Conservation (phyloP, 2,113 vertebrate genomes). For the Thalassarche chlororhynchos region DNA sequence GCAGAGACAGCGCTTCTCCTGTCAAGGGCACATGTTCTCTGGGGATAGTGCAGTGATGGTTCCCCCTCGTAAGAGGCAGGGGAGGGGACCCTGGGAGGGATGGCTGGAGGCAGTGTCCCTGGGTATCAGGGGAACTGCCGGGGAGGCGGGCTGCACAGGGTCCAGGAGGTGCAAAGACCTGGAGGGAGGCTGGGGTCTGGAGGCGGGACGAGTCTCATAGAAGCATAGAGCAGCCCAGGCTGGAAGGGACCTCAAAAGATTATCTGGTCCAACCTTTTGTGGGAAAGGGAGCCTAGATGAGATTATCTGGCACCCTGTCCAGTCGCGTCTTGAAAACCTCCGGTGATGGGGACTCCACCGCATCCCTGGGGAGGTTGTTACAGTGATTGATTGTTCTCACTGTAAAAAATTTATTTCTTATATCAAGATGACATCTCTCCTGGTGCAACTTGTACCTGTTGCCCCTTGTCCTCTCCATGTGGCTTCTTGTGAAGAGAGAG, state of each 20-base stretch:
- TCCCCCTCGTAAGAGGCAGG: background rate
- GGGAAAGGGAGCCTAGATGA: background rate
- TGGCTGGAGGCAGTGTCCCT: background rate
- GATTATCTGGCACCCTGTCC: background rate
- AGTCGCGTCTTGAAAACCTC: background rate
- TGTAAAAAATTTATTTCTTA: background rate
- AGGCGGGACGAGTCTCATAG: background rate
- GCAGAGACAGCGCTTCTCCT: background rate
- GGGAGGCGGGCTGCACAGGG: rapidly evolving
- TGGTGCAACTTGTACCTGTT: background rate
- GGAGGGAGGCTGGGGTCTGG: background rate
- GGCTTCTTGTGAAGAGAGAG: background rate
- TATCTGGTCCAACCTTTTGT: background rate
- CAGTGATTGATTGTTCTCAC: background rate
- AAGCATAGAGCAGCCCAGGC: background rate
- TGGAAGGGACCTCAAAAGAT: background rate
- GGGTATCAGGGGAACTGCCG: background rate
- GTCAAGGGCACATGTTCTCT: background rate
- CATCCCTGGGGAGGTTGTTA: background rate
- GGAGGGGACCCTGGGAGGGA: background rate
- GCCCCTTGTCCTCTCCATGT: background rate
- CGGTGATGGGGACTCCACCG: rapidly evolving
- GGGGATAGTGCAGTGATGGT: background rate
- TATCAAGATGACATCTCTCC: background rate
- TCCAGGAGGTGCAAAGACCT: background rate